Base-by-base conservation (phyloP, 2,888 invertebrate genomes). In the Congeria kusceri region DNA sequence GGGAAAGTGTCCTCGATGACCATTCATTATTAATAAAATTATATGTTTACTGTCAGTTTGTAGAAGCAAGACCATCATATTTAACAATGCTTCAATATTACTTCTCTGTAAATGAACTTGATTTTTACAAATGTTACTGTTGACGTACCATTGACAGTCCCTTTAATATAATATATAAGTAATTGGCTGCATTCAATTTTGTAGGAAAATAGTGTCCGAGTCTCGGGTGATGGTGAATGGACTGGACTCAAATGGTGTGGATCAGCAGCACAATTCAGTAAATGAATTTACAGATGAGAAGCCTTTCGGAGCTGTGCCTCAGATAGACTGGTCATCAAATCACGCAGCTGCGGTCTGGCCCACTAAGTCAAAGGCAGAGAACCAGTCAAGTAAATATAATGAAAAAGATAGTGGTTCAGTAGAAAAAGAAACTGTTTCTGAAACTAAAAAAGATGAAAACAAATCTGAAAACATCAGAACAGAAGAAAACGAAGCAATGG, bases 181-280 rank as follows among this genome's bases (percentile, higher is more conserved):
- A n/a, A n/a, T n/a, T n/a, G n/a, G n/a, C n/a, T 46, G 61, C 15
- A n/a, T 68, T 47, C 53, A 66, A 47, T 75, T 66, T 83, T 86
- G 11, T 78, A 91, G 91, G 75, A 90, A 91, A 86, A 87, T 90
- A 39, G 88, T 90, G 11, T 89, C 88, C 0, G 91, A 91, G 67
- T 80, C 87, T 7, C 81, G 88, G 59, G 80, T 64, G 15, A 68
- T 91, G 63, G 87, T 91, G 27, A 91, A 91, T 84, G 91, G 91
- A 20, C 67, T 90, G 61, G 90, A 91, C 77, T 64, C 77, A 13
- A 90, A 89, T 80, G 89, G 89, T 23, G 57, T 79, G 27, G 57
- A 64, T 29, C 57, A 49, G n/a, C 66, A 76, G 49, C 58, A 79
- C 27, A 27, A 56, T 18, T 80, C 74, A 28, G 27, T 63, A 7